A percentile compares a stretch with the other conserved stretches of the same genome.
phyloP scores from a whole-genome alignment of 2,888 invertebrate species.

The Pyrocoelia pectoralis region DNA sequence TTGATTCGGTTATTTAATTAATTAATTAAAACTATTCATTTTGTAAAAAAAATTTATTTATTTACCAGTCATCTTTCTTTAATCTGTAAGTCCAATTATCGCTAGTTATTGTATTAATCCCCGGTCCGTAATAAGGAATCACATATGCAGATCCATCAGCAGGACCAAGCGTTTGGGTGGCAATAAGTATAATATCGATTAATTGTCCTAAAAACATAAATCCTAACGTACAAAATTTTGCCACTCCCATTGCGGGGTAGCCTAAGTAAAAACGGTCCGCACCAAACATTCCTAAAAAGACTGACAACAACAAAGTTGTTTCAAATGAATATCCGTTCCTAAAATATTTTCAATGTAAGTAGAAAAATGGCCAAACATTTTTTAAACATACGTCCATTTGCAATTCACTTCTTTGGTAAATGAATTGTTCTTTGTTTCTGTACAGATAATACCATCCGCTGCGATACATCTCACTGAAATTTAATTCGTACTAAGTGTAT shows the following conservation, averaged over 20 bases:
- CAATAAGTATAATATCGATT: constrained; percentile 93
- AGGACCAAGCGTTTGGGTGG: constrained; percentile 93
- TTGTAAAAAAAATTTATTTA: background rate
- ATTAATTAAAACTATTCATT: background rate
- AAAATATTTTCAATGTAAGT: constrained; percentile 46
- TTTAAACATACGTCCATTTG: constrained; percentile 88
- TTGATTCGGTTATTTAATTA: background rate
- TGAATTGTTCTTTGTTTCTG: constrained; percentile 78
- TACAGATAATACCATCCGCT: constrained; percentile 83
- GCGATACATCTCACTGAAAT: constrained; percentile 81
- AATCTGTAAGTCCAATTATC: constrained; percentile 86
- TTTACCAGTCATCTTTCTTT: constrained; percentile 78
- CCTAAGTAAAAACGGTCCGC: constrained; percentile 98
- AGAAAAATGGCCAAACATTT: background rate
- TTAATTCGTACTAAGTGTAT: background rate
- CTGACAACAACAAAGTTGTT: constrained; percentile 89
- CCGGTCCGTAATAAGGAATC: constrained; percentile 92
- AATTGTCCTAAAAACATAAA: constrained; percentile 97
- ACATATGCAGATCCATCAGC: constrained; percentile 95
- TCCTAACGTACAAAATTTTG: constrained; percentile 95
- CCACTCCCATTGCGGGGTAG: constrained; percentile 93
- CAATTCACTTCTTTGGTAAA: constrained; percentile 87
- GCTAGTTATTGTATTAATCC: constrained; percentile 79
- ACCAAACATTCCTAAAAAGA: constrained; percentile 98
- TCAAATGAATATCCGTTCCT: constrained; percentile 96